Base-by-base conservation (phyloP, 2,113 vertebrate genomes). In the Pholis gunnellus region DNA sequence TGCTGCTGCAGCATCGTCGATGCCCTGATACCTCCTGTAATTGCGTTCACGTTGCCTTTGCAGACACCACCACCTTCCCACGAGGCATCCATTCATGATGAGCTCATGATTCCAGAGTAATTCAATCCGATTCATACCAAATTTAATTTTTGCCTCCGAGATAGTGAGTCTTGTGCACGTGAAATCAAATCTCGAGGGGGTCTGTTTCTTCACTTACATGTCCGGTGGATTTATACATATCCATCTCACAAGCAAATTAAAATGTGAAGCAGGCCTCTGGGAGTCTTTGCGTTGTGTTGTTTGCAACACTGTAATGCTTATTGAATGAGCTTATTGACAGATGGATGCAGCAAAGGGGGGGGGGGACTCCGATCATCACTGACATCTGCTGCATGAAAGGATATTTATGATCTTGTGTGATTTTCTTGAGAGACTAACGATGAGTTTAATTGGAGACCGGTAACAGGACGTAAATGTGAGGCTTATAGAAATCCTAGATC, bases 191-290 rank as follows among this genome's bases (percentile, higher is more conserved):
- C 88, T 91, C 27, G 10, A 25, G 73, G 83, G 81, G 87, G 79
- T n/a, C 90, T 93, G 90, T 88, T 88, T 91, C 89, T 93, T 89
- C 90, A 93, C 90, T 88, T 90, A 79, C 68, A 79, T 72, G 66
- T 90, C 91, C 73, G 54, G 36, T 79, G 75, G 85, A 91, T 90
- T 91, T 87, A 87, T 91, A 86, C 46, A 66, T 79, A 73, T 89
- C 29, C 75, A 74, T 75, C 68, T 79, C 44, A 81, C 74, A 61
- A 46, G 68, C 22, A 69, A 81, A 86, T 86, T 87, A 83, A 9
- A 64, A 60, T 65, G 38, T 78, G 75, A 82, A 91, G 70, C 67
- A 80, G 87, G 85, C 89, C 89, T 89, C 69, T 86, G 91, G 91
- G 89, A 89, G 71, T 89, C 83, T 81, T 90, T 83, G 52, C 36